phyloP scores from a whole-genome alignment of 1,140 invertebrate species.

The Drosophila albomicans region DNA sequence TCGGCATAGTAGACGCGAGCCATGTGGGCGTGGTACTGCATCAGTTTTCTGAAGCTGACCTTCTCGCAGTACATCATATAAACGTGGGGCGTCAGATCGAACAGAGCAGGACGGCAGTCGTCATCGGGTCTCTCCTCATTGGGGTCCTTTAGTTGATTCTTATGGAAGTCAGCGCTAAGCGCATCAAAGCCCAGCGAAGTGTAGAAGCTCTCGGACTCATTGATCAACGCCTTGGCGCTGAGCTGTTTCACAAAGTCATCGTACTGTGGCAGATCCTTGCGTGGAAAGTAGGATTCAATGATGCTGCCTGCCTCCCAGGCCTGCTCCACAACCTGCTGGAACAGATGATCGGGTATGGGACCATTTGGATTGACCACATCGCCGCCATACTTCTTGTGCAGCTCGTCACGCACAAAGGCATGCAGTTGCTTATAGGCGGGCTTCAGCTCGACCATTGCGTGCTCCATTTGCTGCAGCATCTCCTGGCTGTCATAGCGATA shows the following conservation, averaged over 20 bases:
- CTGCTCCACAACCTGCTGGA: constrained; percentile 85
- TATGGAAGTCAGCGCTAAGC: constrained; percentile 61
- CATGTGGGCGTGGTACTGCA: constrained; percentile 90
- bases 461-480: constrained; percentile 86
- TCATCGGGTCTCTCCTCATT: constrained; percentile 70
- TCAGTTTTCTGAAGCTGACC: constrained; percentile 74
- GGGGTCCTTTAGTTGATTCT: constrained; percentile 71
- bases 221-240: constrained; percentile 62
- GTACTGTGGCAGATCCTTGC: constrained; percentile 66
- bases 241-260: constrained; percentile 66
- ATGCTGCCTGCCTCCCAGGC: constrained; percentile 78
- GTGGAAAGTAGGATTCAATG: constrained; percentile 69
- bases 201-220: constrained; percentile 73
- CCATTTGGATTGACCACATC: constrained; percentile 88
- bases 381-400: constrained; percentile 90
- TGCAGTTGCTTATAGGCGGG: constrained; percentile 95
- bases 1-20: constrained; percentile 90
- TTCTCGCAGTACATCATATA: constrained; percentile 81
- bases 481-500: constrained; percentile 86
- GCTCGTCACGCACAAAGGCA: constrained; percentile 91
- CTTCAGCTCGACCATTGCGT: constrained; percentile 88
- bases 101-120: constrained; percentile 76
- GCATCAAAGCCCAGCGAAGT: constrained; percentile 68
- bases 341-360: constrained; percentile 95
- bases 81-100: constrained; percentile 71